A percentile compares a stretch with the other conserved stretches of the same genome.
phyloP scores from a whole-genome alignment of 2,113 vertebrate genomes.

The Rutilus rutilus region DNA sequence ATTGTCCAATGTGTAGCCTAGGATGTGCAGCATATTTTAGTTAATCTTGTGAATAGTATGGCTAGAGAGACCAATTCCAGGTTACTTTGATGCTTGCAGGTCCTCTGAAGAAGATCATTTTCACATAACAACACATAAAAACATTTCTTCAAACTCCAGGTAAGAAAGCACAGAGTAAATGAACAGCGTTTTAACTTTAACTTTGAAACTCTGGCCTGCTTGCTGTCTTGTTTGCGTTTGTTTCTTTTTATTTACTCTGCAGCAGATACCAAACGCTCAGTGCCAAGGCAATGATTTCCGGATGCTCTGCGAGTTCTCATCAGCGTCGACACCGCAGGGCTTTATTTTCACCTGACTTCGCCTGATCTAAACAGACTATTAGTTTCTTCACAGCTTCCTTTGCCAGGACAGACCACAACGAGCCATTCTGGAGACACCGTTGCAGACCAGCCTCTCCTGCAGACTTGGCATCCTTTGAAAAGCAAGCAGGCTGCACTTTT shows the following conservation, averaged over 20 bases:
- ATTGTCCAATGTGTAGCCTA: background rate
- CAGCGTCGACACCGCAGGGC: background rate
- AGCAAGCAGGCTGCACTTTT: constrained; percentile 4
- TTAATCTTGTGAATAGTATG: background rate
- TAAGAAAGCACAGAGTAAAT: background rate
- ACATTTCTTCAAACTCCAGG: background rate
- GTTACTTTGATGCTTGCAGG: background rate
- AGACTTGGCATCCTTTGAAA: constrained; percentile 30
- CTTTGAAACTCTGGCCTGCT: background rate
- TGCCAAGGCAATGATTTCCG: constrained; percentile 2
- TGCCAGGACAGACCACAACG: background rate
- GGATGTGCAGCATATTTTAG: background rate
- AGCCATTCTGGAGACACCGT: background rate
- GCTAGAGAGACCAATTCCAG: background rate
- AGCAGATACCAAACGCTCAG: background rate
- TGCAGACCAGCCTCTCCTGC: constrained; percentile 13
- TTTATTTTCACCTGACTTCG: background rate
- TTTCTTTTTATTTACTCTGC: background rate
- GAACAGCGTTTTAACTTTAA: background rate
- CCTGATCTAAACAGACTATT: constrained; percentile 15
- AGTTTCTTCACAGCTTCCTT: background rate
- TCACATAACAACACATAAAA: background rate
- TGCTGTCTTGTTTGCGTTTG: background rate
- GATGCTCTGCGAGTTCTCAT: background rate
- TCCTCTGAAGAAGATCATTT: background rate